Evolutionary conservation across 2,797 vertebrate species (phyloP), one percentile per base, ranked within the genome.

Genomic region (Myripristis murdjan): DNA sequence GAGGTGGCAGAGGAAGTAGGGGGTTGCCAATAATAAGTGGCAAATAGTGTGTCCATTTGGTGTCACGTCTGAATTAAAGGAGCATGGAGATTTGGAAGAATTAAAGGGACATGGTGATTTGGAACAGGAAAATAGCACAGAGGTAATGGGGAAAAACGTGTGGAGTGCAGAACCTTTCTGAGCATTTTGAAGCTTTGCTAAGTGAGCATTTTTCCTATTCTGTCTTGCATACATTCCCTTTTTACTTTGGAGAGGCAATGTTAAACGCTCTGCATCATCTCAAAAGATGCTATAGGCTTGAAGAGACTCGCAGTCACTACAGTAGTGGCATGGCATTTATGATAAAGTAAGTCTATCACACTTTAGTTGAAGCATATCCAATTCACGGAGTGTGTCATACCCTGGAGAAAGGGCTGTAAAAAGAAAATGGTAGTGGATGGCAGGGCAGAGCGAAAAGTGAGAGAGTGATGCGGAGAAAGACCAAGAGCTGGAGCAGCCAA

Each of bases 301-400:
- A 70, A 35, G 72, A 78, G 65, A 66, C 53, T 75, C 63, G n/a
- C 16, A 22, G 56, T 43, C 61, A 53, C 66, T 8, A 35, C 61
- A 58, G 60, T 22, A 24, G 54, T 55, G 26, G 59, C 57, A 71
- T 75, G 52, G 24, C 74, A 81, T 78, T 67, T 64, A 57, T 33
- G 70, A 79, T 74, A 83, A 85, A 75, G 76, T 67, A 60, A 79
- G 80, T 86, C 86, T 62, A 83, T 91, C 85, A 76, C 75, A 80
- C 81, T 89, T 78, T 59, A 77, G 60, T 66, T 52, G 74, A 80
- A 72, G 89, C 84, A 85, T 86, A 89, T 87, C 82, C 83, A 82
- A 87, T 82, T 86, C 67, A 63, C 58, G 59, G 52, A 66, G 67
- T 62, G 43, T 60, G 72, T 69, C 81, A 81, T 79, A 73, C 74